phyloP scores from a whole-genome alignment of 2,797 vertebrate species.

The Tragelaphus eurycerus region DNA sequence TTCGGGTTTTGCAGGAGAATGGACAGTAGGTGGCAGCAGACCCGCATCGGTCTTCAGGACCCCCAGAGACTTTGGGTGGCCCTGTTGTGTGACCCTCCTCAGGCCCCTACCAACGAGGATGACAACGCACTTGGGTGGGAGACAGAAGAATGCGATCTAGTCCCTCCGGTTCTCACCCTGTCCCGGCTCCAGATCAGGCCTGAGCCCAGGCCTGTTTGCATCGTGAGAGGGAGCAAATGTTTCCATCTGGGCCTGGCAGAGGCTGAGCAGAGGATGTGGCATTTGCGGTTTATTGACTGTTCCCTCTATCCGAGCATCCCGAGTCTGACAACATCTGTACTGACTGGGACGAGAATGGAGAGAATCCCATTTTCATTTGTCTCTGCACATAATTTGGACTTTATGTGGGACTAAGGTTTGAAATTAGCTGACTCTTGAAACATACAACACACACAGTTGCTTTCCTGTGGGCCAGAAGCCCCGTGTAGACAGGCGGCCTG shows the following conservation, averaged over 20 bases:
- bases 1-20: not conserved
- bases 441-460: not conserved
- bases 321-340: not conserved
- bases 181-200: not conserved
- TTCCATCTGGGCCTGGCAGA: not conserved
- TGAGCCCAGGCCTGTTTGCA: not conserved
- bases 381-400: not conserved
- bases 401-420: not conserved
- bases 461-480: not conserved
- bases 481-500: not conserved
- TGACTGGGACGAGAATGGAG: not conserved
- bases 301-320: not conserved
- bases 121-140: fast-evolving
- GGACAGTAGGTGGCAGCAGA: conserved; percentile 76
- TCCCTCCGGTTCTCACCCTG: not conserved
- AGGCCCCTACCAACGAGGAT: not conserved
- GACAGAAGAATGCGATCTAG: not conserved
- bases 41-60: not conserved
- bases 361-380: conserved; percentile 6
- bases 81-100: fast-evolving
- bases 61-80: fast-evolving
- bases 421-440: not conserved
- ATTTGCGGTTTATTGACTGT: not conserved
- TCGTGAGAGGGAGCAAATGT: not conserved
- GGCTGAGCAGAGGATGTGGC: not conserved